Evolutionary conservation across 2,113 vertebrate species (phyloP).

Genomic region (Poicephalus meyeri): DNA sequence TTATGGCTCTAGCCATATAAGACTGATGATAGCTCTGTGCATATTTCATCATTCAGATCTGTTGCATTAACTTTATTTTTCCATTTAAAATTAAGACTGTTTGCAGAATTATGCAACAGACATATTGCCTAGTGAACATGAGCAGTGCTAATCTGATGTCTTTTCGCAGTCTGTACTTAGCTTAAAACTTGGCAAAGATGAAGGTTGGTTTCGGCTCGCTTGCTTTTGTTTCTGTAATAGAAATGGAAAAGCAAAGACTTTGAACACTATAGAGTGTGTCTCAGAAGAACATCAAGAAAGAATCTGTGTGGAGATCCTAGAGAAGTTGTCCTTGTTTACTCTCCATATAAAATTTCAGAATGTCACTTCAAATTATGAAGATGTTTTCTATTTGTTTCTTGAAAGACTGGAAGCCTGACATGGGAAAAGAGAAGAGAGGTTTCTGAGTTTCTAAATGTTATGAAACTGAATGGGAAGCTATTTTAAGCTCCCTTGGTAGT

Average conservation of each 20-base stretch:
- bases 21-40: not conserved
- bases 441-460: not conserved
- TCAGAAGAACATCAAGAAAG: not conserved
- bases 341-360: not conserved
- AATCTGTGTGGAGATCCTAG: not conserved
- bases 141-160: not conserved
- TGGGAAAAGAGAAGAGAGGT: not conserved
- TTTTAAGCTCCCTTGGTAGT: conserved; percentile 1
- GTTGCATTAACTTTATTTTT: not conserved
- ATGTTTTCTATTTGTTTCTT: not conserved
- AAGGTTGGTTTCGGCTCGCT: accelerated
- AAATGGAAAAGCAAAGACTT: not conserved
- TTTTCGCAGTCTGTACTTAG: not conserved
- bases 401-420: not conserved
- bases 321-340: not conserved
- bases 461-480: not conserved
- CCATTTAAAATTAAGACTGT: not conserved
- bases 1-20: not conserved
- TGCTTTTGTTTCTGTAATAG: not conserved
- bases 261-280: not conserved
- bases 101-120: not conserved
- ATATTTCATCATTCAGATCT: not conserved
- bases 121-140: not conserved
- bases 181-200: not conserved
- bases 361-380: not conserved